Evolutionary conservation across 2,113 vertebrate genomes (phyloP).

Genomic region (Sitta europaea): DNA sequence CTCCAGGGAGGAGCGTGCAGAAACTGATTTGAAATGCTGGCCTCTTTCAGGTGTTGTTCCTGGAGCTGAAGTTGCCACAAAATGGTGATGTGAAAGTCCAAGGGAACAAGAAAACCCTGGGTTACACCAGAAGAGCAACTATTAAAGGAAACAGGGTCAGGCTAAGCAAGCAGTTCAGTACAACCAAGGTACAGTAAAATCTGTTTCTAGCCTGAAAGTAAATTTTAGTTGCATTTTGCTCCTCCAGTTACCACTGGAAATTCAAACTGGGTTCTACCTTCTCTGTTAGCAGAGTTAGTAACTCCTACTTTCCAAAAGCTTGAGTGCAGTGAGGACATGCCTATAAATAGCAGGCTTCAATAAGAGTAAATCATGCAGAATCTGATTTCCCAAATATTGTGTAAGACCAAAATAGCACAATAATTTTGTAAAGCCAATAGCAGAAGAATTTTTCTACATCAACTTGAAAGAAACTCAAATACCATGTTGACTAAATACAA

Average conservation of each 20-base stretch:
- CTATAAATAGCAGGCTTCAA: neutral
- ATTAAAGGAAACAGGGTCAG: slow-evolving; percentile 62
- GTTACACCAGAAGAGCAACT: slow-evolving; percentile 81
- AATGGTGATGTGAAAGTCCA: slow-evolving; percentile 79
- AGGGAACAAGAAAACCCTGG: slow-evolving; percentile 88
- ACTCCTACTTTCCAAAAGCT: neutral
- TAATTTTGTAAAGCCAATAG: slow-evolving; percentile 12
- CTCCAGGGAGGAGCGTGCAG: neutral
- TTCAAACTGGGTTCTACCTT: neutral
- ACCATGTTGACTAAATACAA: neutral
- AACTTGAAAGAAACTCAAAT: neutral
- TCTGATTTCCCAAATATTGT: neutral
- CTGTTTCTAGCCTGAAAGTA: neutral
- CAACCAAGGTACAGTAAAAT: slow-evolving; percentile 83
- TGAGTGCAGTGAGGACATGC: neutral
- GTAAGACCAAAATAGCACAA: slow-evolving; percentile 6
- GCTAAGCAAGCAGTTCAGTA: slow-evolving; percentile 88
- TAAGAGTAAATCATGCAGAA: neutral
- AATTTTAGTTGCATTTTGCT: neutral
- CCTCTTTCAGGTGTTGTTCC: slow-evolving; percentile 85
- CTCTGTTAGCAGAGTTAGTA: neutral
- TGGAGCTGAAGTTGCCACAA: slow-evolving; percentile 91
- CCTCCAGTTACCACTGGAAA: neutral
- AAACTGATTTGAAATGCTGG: neutral
- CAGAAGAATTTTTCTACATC: neutral